These are phyloP conservation scores for Telenomus remus DNA, from an alignment of 1,140 invertebrate genomes.

Conservation along the genomic window DNA sequence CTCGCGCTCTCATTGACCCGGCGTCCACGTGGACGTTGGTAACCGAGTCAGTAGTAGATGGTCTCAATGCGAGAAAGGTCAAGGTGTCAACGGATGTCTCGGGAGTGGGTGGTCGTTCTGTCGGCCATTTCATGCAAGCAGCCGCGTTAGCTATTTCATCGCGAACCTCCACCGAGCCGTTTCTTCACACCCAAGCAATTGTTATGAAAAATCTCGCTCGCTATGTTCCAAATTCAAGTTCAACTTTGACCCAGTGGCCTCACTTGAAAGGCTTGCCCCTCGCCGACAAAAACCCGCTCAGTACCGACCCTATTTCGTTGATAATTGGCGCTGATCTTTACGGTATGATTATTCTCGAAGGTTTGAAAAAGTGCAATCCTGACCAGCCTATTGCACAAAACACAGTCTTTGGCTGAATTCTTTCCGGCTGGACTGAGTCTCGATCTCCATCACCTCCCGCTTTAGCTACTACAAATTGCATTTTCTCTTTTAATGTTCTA, in stretches of 20 bases:
- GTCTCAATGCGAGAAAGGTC: background rate
- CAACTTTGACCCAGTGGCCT: background rate
- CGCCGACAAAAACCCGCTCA: background rate
- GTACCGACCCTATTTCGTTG: background rate
- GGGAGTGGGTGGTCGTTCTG: background rate
- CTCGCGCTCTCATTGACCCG: background rate
- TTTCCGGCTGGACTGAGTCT: background rate
- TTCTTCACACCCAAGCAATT: background rate
- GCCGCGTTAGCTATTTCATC: background rate
- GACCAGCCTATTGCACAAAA: slow-evolving; percentile 3
- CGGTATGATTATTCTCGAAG: background rate
- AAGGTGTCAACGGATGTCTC: background rate
- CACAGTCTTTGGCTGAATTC: slow-evolving; percentile 4
- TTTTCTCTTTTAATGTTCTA: too few relatives aligned
- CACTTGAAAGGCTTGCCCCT: background rate
- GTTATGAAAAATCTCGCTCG: background rate
- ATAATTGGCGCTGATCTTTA: background rate
- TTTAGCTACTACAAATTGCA: background rate
- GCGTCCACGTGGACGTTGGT: background rate
- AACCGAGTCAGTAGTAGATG: background rate
- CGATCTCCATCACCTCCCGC: background rate
- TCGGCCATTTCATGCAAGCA: background rate
- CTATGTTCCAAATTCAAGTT: background rate
- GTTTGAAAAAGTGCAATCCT: background rate
- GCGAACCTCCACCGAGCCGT: background rate